Evolutionary conservation across 2,888 invertebrate species (phyloP).

Genomic region (Agrochola macilenta): DNA sequence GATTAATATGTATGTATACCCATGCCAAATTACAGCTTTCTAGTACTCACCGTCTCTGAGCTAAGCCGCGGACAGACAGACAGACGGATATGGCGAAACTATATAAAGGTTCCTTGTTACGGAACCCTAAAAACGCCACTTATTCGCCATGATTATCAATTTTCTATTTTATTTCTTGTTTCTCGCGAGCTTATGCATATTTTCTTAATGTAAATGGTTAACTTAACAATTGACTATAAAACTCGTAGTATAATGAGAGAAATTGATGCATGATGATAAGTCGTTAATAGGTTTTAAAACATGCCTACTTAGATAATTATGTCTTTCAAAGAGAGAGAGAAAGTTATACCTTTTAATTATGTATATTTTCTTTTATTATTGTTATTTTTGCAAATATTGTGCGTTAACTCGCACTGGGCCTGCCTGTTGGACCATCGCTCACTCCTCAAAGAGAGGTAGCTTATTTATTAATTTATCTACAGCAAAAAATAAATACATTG

Average conservation of each 20-base stretch:
- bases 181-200: slow-evolving; percentile 6
- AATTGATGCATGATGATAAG: slow-evolving; percentile 37
- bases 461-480: neutral
- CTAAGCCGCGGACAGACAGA: too few species aligned
- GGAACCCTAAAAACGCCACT: neutral
- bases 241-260: slow-evolving; percentile 51
- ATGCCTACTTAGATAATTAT: slow-evolving; percentile 6
- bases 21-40: too few species aligned
- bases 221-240: slow-evolving; percentile 53
- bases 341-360: slow-evolving; percentile 14
- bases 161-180: slow-evolving; percentile 31
- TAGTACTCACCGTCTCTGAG: too few species aligned
- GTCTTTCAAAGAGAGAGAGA: slow-evolving; percentile 15
- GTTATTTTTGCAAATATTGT: neutral
- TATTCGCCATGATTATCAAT: neutral
- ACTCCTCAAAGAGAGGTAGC: neutral
- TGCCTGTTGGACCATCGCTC: neutral
- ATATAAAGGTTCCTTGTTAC: too few species aligned
- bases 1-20: too few species aligned
- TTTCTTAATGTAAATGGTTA: neutral
- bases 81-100: too few species aligned
- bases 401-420: neutral
- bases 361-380: neutral
- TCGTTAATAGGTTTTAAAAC: slow-evolving; percentile 32
- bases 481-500: neutral